phyloP scores from a whole-genome alignment of 2,888 invertebrate species.

The Lochmaea capreae region DNA sequence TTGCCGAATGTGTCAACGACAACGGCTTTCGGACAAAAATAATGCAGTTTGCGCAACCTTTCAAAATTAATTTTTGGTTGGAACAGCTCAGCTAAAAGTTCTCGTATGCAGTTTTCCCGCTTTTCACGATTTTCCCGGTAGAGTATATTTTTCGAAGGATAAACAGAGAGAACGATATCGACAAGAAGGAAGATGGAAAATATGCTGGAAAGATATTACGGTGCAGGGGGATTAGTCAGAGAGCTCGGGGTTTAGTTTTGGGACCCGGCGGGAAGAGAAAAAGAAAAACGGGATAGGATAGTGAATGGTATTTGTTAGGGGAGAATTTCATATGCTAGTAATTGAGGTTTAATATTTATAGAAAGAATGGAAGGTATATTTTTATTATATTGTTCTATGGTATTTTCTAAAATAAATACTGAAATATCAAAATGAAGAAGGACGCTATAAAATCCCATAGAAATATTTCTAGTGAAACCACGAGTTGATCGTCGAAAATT shows the following conservation, averaged over 20 bases:
- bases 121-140: slow-evolving; percentile 18
- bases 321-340: slow-evolving; percentile 21
- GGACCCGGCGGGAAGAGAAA: slow-evolving; percentile 10
- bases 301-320: slow-evolving; percentile 16
- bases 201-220: slow-evolving; percentile 33
- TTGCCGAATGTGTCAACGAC: neutral
- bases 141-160: slow-evolving; percentile 9
- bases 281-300: slow-evolving; percentile 7
- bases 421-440: too few species aligned
- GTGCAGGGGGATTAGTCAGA: slow-evolving; percentile 35
- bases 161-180: slow-evolving; percentile 8
- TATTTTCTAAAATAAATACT: too few species aligned
- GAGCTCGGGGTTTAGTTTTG: slow-evolving; percentile 28
- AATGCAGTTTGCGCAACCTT: slow-evolving; percentile 13
- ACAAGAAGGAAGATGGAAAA: slow-evolving; percentile 17
- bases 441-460: too few species aligned
- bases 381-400: too few species aligned
- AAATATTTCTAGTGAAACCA: too few species aligned
- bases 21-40: neutral
- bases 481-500: too few species aligned
- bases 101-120: slow-evolving; percentile 27
- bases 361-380: neutral
- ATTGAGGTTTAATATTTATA: slow-evolving; percentile 11
- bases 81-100: slow-evolving; percentile 14
- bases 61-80: neutral